phyloP scores from a whole-genome alignment of 2,888 invertebrate species.

The Drosophila picticornis region DNA sequence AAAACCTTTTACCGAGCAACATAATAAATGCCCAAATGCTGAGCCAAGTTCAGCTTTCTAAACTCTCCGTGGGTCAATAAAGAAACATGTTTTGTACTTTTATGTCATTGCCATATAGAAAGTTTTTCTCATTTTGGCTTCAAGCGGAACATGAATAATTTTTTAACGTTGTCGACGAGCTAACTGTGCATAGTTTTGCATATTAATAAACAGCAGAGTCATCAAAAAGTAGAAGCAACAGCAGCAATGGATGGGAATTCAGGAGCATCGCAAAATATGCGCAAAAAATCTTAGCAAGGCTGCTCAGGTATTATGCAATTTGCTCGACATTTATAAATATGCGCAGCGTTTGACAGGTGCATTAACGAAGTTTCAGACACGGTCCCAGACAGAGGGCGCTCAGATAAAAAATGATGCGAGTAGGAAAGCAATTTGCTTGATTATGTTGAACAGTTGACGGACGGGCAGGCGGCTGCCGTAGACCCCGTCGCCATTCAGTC shows the following conservation, averaged over 20 bases:
- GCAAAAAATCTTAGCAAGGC: conserved; percentile 50
- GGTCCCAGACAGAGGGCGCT: conserved; percentile 22
- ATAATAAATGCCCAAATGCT: conserved; percentile 13
- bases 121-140: conserved; percentile 23
- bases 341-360: conserved; percentile 78
- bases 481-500: neutral
- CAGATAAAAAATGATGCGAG: conserved; percentile 80
- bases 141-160: too few relatives aligned
- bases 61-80: neutral
- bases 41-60: neutral
- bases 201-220: conserved; percentile 60
- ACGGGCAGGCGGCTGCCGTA: conserved; percentile 9
- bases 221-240: conserved; percentile 48
- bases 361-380: conserved; percentile 73
- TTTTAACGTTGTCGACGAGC: neutral
- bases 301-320: conserved; percentile 74
- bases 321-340: conserved; percentile 70
- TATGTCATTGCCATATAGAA: conserved; percentile 49
- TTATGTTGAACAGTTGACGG: conserved; percentile 73
- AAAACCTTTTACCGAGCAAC: neutral
- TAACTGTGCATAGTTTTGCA: conserved; percentile 60
- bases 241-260: conserved; percentile 12
- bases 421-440: conserved; percentile 81
- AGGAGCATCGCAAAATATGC: conserved; percentile 38
- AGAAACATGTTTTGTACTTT: conserved; percentile 25